Conservation (phyloP, 2,113 vertebrate species). For the Furnarius figulus region DNA sequence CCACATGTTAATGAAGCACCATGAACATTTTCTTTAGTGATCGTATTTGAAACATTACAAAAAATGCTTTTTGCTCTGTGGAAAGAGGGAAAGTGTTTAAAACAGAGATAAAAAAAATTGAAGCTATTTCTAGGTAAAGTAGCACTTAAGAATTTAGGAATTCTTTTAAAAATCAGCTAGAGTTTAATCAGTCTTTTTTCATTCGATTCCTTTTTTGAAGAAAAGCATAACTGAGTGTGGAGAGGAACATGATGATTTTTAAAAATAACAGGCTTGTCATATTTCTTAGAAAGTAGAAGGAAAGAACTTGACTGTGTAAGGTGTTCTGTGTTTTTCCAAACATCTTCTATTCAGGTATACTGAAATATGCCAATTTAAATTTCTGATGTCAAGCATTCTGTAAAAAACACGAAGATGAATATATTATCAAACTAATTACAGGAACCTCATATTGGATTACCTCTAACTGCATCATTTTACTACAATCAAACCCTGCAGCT, state of each 20-base stretch:
- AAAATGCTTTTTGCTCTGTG: neutral
- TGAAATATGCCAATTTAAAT: neutral
- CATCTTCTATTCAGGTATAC: neutral
- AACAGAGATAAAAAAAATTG: neutral
- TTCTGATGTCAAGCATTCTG: neutral
- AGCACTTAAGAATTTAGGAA: neutral
- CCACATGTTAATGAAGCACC: constrained; percentile 31
- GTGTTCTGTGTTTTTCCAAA: neutral
- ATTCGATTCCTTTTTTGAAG: neutral
- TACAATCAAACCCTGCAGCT: neutral
- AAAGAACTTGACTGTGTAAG: neutral
- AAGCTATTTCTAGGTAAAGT: neutral
- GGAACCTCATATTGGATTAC: neutral
- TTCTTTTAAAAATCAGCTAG: neutral
- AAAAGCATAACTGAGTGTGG: neutral
- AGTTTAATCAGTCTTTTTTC: neutral
- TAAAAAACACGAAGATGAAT: neutral
- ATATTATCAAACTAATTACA: neutral
- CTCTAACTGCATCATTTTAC: neutral
- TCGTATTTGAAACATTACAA: neutral
- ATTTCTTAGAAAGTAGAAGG: neutral
- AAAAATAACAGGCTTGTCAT: neutral
- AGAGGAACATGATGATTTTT: neutral
- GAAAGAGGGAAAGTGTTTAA: neutral
- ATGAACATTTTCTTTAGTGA: neutral